These are phyloP conservation scores for Orthosia incerta DNA, from an alignment of 2,888 invertebrate species.

Conservation along the genomic window DNA sequence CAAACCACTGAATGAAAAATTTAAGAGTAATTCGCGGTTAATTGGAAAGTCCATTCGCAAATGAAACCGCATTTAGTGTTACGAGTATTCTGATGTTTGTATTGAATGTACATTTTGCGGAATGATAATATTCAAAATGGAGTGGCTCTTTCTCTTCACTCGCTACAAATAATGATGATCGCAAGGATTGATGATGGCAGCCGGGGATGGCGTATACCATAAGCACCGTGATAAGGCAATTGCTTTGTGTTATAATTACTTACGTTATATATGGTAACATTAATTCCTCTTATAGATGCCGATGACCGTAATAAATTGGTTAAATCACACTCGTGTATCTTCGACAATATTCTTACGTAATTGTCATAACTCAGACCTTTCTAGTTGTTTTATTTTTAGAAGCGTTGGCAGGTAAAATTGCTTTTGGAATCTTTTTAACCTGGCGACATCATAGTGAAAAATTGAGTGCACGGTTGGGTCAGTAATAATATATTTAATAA, in stretches of 20 bases:
- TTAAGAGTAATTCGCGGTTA: conserved; percentile 8
- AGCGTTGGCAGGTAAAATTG: neutral
- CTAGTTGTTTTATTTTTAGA: neutral
- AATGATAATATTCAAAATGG: conserved; percentile 8
- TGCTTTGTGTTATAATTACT: conserved; percentile 36
- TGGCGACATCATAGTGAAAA: too few relatives aligned
- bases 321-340: neutral
- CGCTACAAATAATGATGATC: conserved; percentile 38
- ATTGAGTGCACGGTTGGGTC: too few relatives aligned
- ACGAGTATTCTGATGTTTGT: neutral
- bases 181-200: conserved; percentile 27
- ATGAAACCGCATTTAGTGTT: conserved; percentile 11
- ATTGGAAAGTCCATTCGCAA: conserved; percentile 25
- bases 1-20: conserved; percentile 2
- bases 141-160: conserved; percentile 9
- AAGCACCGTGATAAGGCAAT: conserved; percentile 19
- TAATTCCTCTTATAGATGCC: conserved; percentile 9
- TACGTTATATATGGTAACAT: conserved; percentile 23
- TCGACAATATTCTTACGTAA: neutral
- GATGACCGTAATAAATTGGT: conserved; percentile 4
- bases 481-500: too few relatives aligned
- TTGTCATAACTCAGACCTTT: neutral
- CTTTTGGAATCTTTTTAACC: neutral
- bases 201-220: conserved; percentile 5
- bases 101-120: conserved; percentile 9